phyloP scores from a whole-genome alignment of 23 tunicate species.

The Ascidia mentula region DNA sequence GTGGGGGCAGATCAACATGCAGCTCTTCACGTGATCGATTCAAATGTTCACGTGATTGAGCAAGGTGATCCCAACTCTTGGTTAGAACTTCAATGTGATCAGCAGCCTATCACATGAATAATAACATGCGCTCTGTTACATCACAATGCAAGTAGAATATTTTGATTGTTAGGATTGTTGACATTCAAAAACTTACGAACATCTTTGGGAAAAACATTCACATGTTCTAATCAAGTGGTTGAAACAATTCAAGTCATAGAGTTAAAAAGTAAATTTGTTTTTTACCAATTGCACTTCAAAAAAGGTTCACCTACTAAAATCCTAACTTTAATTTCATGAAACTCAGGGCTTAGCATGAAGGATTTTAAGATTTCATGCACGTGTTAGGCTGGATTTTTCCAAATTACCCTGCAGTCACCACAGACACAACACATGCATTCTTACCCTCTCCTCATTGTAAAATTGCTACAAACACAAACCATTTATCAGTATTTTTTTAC shows the following conservation, averaged over 20 bases:
- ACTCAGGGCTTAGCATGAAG: too few relatives aligned
- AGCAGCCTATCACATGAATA: conserved; percentile 38
- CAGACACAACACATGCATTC: neutral
- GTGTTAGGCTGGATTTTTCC: too few relatives aligned
- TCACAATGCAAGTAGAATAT: neutral
- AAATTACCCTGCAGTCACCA: neutral
- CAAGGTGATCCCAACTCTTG: conserved; percentile 85
- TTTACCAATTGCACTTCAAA: too few relatives aligned
- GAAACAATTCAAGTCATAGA: too few relatives aligned
- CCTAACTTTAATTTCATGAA: too few relatives aligned
- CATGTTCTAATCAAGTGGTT: too few relatives aligned
- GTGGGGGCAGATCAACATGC: conserved; percentile 58
- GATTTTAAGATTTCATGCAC: too few relatives aligned
- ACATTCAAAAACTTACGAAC: too few relatives aligned
- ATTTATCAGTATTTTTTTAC: too few relatives aligned
- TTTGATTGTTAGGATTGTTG: neutral
- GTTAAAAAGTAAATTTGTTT: too few relatives aligned
- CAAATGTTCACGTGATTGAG: conserved; percentile 65
- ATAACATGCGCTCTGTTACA: neutral
- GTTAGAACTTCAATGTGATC: conserved; percentile 76
- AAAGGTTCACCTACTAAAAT: too few relatives aligned
- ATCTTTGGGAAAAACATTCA: too few relatives aligned
- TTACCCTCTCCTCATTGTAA: neutral
- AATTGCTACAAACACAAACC: neutral
- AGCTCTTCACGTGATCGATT: conserved; percentile 78